Base-by-base conservation (phyloP, 2,888 invertebrate genomes). In the Allolobophora icterica region DNA sequence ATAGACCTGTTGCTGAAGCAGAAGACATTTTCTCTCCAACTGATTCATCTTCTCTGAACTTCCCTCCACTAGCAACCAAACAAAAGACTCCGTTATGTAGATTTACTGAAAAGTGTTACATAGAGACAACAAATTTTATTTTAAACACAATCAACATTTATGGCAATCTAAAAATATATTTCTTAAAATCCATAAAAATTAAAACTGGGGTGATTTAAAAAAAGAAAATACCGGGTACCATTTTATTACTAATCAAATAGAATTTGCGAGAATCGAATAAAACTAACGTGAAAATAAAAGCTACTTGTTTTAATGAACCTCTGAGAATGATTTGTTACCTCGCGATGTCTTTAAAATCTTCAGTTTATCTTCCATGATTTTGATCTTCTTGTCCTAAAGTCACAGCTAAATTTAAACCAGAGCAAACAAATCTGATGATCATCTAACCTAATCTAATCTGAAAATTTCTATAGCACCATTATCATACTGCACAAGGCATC, bases 1-100 rank as follows among this genome's bases (percentile, higher is more conserved):
- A 90, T 94, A 94, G 17, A 95, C 93, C 92, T 95, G 94, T 87
- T 94, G 94, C 91, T 95, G 95, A 33, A 95, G 92, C 11, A 93
- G 92, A 83, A 94, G 93, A 92, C 95, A 95, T 92, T 94, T 94
- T 91, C 94, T 93, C 92, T 95, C 94, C 42, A 95, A 92, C 52
- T 94, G 94, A 34, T 92, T 90, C 17, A 92, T 91, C 52, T 92
- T 91, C 6, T 92, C 91, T 19, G 92, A 91, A 58, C 90, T 90
- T 83, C 40, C 42, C 42, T 24, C 42, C 40, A 83, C 42, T 35
- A 33, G 35, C 21, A 90, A 90, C 34, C n/a, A 90, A 58, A 24
- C 91, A 83, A 33, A 21, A 42, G 30, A 87, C 38, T 1, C 15
- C 40, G 19, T 15, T 17, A 45, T 30, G 30, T 13, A 6, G 33